Percentiles rank a stretch among this genome's conserved stretches.
These are phyloP conservation scores for Saturnia japonica DNA, from an alignment of 2,888 invertebrate species.

Conservation along the genomic window DNA sequence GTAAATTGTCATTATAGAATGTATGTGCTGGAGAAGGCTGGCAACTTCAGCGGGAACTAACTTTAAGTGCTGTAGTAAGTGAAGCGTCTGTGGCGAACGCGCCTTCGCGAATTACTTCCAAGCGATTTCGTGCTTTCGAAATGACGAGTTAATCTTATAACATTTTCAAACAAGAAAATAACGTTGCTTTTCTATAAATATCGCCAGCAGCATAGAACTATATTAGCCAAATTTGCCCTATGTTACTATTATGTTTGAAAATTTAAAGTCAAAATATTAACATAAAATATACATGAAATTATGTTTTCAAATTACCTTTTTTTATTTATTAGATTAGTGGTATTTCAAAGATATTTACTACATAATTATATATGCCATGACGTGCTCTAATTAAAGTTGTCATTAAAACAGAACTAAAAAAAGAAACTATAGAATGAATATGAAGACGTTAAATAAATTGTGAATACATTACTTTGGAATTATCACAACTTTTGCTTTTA, in stretches of 20 bases:
- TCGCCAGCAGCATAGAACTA: not conserved
- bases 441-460: too few species aligned
- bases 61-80: constrained; percentile 59
- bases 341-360: too few species aligned
- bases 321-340: too few species aligned
- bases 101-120: constrained; percentile 68
- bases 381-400: not conserved
- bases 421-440: too few species aligned
- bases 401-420: too few species aligned
- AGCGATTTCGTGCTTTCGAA: constrained; percentile 67
- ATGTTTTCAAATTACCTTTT: too few species aligned
- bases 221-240: not conserved
- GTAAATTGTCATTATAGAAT: constrained; percentile 65
- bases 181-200: not conserved
- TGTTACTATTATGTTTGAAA: not conserved
- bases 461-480: too few species aligned
- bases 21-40: constrained; percentile 60
- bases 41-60: constrained; percentile 63
- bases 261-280: too few species aligned
- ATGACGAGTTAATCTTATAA: constrained; percentile 58
- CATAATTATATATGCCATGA: not conserved
- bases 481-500: too few species aligned
- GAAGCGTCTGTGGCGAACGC: constrained; percentile 64
- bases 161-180: constrained; percentile 3
- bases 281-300: too few species aligned